Evolutionary conservation across 2,797 vertebrate genomes (phyloP).

Genomic region (Uromys caudimaculatus): DNA sequence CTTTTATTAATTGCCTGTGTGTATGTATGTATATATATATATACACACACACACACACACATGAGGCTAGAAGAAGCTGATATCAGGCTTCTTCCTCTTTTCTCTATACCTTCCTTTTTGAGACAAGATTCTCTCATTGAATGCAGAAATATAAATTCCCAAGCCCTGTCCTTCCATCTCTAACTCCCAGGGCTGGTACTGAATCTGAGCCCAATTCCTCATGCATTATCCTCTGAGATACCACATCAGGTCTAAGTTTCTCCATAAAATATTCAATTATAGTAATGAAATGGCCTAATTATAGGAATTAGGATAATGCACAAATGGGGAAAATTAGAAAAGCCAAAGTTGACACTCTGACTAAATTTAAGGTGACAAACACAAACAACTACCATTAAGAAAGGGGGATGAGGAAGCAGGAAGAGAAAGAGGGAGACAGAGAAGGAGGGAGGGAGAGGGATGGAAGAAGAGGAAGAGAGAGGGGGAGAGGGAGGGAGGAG

Average conservation of each 20-base stretch:
- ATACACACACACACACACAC: too few species aligned
- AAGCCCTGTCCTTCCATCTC: not conserved
- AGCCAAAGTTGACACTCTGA: not conserved
- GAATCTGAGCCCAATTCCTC: not conserved
- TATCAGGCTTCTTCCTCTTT: not conserved
- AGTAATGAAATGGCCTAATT: not conserved
- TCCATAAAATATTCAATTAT: not conserved
- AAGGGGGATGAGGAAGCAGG: not conserved
- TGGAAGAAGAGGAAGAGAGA: not conserved
- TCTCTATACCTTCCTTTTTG: not conserved
- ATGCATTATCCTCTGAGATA: not conserved
- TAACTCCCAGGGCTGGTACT: not conserved
- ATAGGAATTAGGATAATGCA: not conserved
- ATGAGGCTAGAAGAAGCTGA: not conserved
- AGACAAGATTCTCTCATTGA: not conserved
- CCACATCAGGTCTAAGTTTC: not conserved
- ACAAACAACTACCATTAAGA: not conserved
- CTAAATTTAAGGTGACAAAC: not conserved
- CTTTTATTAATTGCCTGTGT: not conserved
- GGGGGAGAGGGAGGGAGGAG: not conserved
- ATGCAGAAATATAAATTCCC: not conserved
- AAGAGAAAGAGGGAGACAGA: not conserved
- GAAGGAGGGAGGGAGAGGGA: not conserved
- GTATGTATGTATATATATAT: not conserved
- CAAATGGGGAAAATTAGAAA: not conserved